Evolutionary conservation across 2,797 vertebrate genomes (phyloP), one percentile per base, ranked within the genome.

Genomic region (Parauchenoglanis punctatus): DNA sequence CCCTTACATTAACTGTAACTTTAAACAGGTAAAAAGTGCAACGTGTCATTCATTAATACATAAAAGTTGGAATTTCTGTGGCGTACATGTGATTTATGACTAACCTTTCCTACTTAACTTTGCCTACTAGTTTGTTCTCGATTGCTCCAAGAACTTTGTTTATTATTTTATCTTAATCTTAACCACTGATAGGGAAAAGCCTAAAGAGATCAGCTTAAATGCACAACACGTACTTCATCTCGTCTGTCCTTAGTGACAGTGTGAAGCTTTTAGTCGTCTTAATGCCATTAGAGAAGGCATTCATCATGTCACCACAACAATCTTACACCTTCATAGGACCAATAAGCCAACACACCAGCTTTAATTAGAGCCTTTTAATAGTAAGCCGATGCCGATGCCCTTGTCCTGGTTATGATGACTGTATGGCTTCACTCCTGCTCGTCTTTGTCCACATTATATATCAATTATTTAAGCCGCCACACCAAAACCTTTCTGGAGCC

Each of bases 381-480:
- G 95, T 92, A 96, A 96, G 90, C 81, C 0, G 91, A 96, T 88
- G 92, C 95, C 91, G 18, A 68, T 91, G 94, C 94, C 94, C 95
- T 95, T 95, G 93, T 91, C 81, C 91, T 90, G 94, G 94, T 95
- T 95, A 94, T 96, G 95, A 95, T 91, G 93, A 95, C 89, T 91
- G 87, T 84, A 86, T 77, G 87, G 49, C 84, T 84, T 85, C 61
- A 83, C 85, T 89, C n/a, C 68, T 52, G 89, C 92, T 95, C 91
- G 88, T 91, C 92, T 82, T 92, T 87, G 91, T 93, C 93, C 95
- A 93, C 91, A 81, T 59, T 87, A 86, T 75, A 90, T 96, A 90
- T 96, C 92, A 95, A 96, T 96, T 96, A 96, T 96, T 96, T 94
- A 96, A 94, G 93, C 90, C 88, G 92, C 93, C 91, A 83, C 93